Conservation (phyloP, 2,888 invertebrate species). For the Mellilla xanthometata region DNA sequence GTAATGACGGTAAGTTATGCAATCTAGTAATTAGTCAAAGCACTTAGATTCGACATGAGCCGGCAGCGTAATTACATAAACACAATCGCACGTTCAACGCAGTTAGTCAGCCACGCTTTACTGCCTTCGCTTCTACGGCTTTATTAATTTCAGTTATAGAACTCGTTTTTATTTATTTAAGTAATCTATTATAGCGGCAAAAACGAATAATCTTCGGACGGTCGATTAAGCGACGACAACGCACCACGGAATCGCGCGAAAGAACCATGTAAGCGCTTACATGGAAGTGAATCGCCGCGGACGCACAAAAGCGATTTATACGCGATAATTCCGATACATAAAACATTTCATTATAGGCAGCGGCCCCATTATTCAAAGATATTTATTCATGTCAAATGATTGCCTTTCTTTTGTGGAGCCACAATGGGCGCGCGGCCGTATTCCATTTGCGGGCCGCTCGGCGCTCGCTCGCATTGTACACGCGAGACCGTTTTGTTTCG, state of each 20-base stretch:
- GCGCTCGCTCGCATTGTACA: conserved; percentile 63
- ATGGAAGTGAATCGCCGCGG: conserved; percentile 46
- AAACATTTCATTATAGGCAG: conserved; percentile 78
- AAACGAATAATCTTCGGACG: conserved; percentile 31
- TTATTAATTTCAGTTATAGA: conserved; percentile 34
- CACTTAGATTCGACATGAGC: conserved; percentile 2
- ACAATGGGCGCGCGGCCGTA: conserved; percentile 73
- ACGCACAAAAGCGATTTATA: conserved; percentile 65
- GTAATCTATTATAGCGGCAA: conserved; percentile 28
- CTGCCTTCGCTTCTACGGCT: conserved; percentile 34
- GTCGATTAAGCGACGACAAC: conserved; percentile 39
- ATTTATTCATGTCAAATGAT: conserved; percentile 82
- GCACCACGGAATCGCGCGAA: conserved; percentile 38
- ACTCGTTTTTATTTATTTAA: conserved; percentile 32
- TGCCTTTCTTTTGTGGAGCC: conserved; percentile 79
- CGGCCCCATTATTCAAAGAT: conserved; percentile 78
- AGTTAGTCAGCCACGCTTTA: conserved; percentile 42
- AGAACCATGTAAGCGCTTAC: conserved; percentile 39
- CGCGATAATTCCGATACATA: conserved; percentile 74
- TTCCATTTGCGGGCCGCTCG: conserved; percentile 65
- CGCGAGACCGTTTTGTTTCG: conserved; percentile 70
- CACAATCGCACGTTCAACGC: conserved; percentile 35
- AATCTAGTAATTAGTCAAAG: conserved; percentile 2
- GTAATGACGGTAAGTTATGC: conserved; percentile 1
- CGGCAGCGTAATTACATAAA: conserved; percentile 19